Evolutionary conservation across 2,888 invertebrate species (phyloP), one percentile per base, ranked within the genome.

Genomic region (Drosophila hamatofila): DNA sequence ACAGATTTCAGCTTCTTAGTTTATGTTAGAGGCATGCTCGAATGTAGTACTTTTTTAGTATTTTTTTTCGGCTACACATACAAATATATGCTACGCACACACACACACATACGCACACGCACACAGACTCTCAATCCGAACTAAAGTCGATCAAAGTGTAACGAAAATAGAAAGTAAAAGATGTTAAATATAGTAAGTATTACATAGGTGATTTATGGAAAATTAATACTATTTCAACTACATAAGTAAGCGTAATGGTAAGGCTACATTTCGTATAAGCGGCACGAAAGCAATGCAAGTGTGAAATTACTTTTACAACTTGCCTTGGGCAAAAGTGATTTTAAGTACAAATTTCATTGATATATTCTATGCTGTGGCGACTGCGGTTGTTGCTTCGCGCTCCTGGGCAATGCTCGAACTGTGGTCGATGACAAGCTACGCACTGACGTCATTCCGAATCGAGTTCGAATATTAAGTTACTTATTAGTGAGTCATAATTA

Each of bases 111-210:
- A 21, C 63, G 30, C 25, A 72, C 57, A 71, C 56, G 37, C 76
- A 39, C 54, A 35, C 35, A 52, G 9, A 39, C 52, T 73, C 42
- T 56, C 58, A 72, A 66, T 46, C 57, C 59, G 49, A 78, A 78
- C 80, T 80, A 75, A 73, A 69, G 69, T 66, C 48, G 71, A 68
- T 54, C 48, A 71, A 65, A 71, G 68, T 55, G 72, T 72, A 72
- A 78, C 71, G 65, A 85, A 83, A 81, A 49, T 78, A 72, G 75
- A 87, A 81, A 73, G 71, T 72, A 68, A 77, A 80, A 68, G 6
- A 71, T 71, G 30, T 81, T 78, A 70, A 64, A 62, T 39, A 42
- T 33, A 37, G 21, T 74, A 54, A 65, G 39, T 41, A 18, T 54
- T 70, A 66, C 37, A 37, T 58, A 46, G 33, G 63, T 72, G 55